Conservation (phyloP, 2,888 invertebrate genomes). For the Platycheirus albimanus region DNA sequence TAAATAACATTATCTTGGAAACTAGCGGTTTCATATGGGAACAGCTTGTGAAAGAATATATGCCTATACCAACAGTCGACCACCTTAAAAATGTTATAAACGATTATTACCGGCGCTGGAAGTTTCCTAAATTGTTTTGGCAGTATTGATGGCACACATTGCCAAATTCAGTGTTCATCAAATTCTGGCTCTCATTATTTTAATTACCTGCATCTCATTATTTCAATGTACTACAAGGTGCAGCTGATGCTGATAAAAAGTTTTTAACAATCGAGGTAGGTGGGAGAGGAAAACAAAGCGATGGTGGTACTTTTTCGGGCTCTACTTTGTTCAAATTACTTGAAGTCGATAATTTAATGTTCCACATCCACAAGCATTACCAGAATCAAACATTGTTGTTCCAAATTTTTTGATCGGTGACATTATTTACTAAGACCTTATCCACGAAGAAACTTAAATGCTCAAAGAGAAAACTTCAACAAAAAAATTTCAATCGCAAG, state of each 20-base stretch:
- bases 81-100: conserved; percentile 33
- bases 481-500: conserved; percentile 1
- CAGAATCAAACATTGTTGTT: too few relatives aligned
- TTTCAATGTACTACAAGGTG: conserved; percentile 14
- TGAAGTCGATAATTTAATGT: conserved; percentile 1
- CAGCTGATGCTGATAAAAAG: conserved; percentile 14
- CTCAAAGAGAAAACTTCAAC: neutral
- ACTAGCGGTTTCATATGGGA: conserved; percentile 39
- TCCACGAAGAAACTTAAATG: too few relatives aligned
- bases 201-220: conserved; percentile 2
- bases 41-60: conserved; percentile 32
- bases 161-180: conserved; percentile 38
- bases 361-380: neutral
- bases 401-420: conserved; percentile 2
- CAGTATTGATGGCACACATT: conserved; percentile 44
- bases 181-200: conserved; percentile 40
- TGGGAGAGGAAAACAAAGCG: conserved; percentile 27
- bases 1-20: conserved; percentile 30
- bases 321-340: neutral
- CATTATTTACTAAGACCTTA: too few relatives aligned
- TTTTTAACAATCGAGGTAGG: conserved; percentile 19
- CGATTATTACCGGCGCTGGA: conserved; percentile 39
- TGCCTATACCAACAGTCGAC: conserved; percentile 33
- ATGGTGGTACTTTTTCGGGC: conserved; percentile 5
- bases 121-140: conserved; percentile 51